phyloP scores from a whole-genome alignment of 2,797 vertebrate genomes.

The Brachyrhaphis roseni region DNA sequence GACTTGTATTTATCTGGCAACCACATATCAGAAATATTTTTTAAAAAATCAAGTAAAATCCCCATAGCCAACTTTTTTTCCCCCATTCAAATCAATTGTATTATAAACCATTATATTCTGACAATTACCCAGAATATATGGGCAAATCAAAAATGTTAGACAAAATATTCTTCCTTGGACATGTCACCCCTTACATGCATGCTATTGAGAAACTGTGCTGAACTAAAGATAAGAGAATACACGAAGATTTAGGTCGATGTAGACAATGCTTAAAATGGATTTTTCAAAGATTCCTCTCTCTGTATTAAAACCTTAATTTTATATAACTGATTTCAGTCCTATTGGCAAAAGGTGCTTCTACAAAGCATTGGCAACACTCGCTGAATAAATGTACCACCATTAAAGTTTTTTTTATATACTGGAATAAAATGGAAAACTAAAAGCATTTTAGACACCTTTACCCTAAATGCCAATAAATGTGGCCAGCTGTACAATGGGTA shows the following conservation, averaged over 20 bases:
- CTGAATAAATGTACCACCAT: background rate
- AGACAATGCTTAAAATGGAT: background rate
- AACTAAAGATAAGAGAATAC: background rate
- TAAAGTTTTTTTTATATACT: background rate
- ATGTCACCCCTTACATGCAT: background rate
- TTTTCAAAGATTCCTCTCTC: background rate
- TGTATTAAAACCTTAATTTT: background rate
- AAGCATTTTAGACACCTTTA: background rate
- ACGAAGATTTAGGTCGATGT: background rate
- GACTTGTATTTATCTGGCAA: background rate
- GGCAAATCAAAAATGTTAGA: background rate
- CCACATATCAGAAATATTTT: background rate
- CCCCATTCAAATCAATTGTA: too few relatives aligned
- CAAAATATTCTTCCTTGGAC: background rate
- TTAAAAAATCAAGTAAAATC: background rate
- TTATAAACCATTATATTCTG: too few relatives aligned
- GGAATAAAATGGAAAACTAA: background rate
- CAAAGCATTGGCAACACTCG: background rate
- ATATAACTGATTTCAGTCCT: background rate
- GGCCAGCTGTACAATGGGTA: slow-evolving; percentile 48
- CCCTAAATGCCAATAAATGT: background rate
- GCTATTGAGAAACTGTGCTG: background rate
- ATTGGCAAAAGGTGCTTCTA: background rate
- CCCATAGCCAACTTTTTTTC: background rate
- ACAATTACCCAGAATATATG: background rate